These are phyloP conservation scores for Pemphigus obesinymphae DNA, from an alignment of 1,140 invertebrate species.

Conservation along the genomic window DNA sequence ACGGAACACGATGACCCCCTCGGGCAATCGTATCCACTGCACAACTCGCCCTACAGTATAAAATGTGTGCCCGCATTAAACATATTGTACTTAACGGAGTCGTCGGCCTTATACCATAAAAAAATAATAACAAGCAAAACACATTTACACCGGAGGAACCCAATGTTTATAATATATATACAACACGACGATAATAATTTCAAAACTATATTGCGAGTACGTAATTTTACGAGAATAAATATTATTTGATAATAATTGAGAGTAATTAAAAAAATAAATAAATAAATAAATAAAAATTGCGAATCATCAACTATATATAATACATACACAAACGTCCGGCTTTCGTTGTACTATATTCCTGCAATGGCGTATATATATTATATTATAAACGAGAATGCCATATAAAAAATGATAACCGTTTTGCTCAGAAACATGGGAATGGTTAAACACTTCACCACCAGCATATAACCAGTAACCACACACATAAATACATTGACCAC, in stretches of 20 bases:
- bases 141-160: no score
- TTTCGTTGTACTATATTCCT: no score
- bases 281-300: no score
- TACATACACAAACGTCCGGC: not conserved
- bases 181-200: not conserved
- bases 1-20: not conserved
- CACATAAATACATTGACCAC: not conserved
- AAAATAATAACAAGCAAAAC: no score
- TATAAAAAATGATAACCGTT: not conserved
- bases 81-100: not conserved
- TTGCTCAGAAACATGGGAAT: not conserved
- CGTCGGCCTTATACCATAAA: constrained; percentile 12
- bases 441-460: not conserved
- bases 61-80: not conserved
- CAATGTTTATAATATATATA: no score
- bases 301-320: not conserved
- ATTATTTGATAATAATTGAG: no score
- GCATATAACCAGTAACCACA: not conserved
- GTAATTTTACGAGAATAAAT: not conserved
- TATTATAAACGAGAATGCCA: no score
- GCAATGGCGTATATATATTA: not conserved
- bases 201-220: not conserved
- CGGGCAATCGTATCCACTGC: not conserved
- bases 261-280: no score
- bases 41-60: not conserved